Percentiles rank a stretch among this genome's conserved stretches.
phyloP scores from a whole-genome alignment of 2,113 vertebrate species.

The Chlorodrepanis virens region DNA sequence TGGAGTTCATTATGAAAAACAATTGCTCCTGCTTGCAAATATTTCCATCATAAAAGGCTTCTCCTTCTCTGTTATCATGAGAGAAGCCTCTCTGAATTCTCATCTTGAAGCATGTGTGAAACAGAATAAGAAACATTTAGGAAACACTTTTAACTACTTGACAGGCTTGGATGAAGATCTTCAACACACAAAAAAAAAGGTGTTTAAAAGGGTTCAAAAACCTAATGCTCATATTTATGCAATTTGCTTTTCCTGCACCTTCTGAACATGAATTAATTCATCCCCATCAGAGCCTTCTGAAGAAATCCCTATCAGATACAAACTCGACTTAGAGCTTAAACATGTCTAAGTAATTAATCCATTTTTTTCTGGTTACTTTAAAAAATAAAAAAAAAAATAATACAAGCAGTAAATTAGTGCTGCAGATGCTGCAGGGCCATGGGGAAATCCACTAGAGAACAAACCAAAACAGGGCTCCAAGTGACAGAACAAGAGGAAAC shows the following conservation, averaged over 20 bases:
- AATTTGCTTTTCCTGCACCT: neutral
- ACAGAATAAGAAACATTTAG: slow-evolving; percentile 26
- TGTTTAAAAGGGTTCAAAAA: neutral
- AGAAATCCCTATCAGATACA: neutral
- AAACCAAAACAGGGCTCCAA: neutral
- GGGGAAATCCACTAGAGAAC: neutral
- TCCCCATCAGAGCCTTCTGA: neutral
- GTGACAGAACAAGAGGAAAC: neutral
- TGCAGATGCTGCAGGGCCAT: neutral
- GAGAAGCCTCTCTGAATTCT: slow-evolving; percentile 43
- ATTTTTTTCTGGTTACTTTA: neutral
- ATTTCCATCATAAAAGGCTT: slow-evolving; percentile 45
- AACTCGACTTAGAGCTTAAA: neutral
- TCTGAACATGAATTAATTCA: slow-evolving; percentile 36
- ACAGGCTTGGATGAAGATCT: slow-evolving; percentile 41
- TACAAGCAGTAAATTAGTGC: neutral
- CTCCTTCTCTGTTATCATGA: slow-evolving; percentile 6
- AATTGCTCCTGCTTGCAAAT: slow-evolving; percentile 46
- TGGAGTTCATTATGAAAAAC: slow-evolving; percentile 45
- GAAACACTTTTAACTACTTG: slow-evolving; percentile 47
- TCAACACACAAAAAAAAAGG: neutral
- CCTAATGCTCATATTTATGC: slow-evolving; percentile 32
- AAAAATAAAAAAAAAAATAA: neutral
- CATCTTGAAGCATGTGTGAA: slow-evolving; percentile 14
- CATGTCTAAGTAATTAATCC: neutral